Conservation (phyloP, 2,888 invertebrate species). For the Leptinotarsa peninsularis region DNA sequence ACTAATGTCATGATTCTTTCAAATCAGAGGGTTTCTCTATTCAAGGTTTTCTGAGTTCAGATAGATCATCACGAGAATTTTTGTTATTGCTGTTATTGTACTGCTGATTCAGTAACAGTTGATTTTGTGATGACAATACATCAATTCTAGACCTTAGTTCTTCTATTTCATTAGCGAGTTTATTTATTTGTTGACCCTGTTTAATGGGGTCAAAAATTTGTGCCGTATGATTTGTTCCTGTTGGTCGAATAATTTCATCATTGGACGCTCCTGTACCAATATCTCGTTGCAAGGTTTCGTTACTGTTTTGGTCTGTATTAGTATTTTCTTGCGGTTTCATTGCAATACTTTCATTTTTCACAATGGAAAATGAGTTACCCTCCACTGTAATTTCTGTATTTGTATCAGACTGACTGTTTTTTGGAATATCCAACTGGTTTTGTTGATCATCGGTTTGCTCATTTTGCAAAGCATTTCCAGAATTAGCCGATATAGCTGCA, state of each 20-base stretch:
- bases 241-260: conserved; percentile 21
- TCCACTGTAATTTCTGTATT: not conserved
- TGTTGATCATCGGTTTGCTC: conserved; percentile 24
- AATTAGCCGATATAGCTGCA: conserved; percentile 22
- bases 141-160: conserved; percentile 60
- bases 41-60: conserved; percentile 50
- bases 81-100: conserved; percentile 39
- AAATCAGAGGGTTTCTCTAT: not conserved
- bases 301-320: conserved; percentile 4
- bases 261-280: conserved; percentile 19
- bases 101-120: conserved; percentile 50
- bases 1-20: conserved; percentile 31
- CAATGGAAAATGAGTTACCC: not conserved
- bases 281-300: conserved; percentile 5
- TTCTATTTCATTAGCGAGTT: conserved; percentile 62
- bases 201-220: conserved; percentile 49
- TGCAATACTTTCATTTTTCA: conserved; percentile 4
- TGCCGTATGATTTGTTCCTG: not conserved
- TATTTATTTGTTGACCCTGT: conserved; percentile 60
- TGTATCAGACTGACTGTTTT: too few species aligned
- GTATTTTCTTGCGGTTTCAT: conserved; percentile 11
- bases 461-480: conserved; percentile 27
- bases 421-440: conserved; percentile 21
- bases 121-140: conserved; percentile 60
- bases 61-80: conserved; percentile 42